phyloP scores from a whole-genome alignment of 2,888 invertebrate species.

The Synergus laeviventris region DNA sequence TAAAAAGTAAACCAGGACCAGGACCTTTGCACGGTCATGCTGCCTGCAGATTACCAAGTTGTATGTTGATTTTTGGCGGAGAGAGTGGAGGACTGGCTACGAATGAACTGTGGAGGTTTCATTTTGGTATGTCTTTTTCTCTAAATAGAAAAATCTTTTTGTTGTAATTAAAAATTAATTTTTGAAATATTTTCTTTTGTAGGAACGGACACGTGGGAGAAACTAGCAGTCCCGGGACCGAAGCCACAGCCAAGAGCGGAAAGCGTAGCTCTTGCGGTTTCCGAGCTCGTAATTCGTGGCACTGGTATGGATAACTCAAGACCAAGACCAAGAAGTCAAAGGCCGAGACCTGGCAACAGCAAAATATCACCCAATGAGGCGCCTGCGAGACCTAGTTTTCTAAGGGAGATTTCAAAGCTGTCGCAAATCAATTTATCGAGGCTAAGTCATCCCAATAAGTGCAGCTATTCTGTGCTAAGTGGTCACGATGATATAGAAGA shows the following conservation, averaged over 20 bases:
- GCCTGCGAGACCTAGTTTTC: slow-evolving; percentile 76
- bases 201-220: slow-evolving; percentile 88
- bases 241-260: slow-evolving; percentile 85
- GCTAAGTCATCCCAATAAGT: slow-evolving; percentile 80
- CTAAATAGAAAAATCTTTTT: background rate
- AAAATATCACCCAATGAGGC: slow-evolving; percentile 76
- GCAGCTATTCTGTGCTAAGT: slow-evolving; percentile 84
- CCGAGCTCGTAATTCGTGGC: slow-evolving; percentile 77
- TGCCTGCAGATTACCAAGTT: slow-evolving; percentile 85
- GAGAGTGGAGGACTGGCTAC: slow-evolving; percentile 84
- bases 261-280: slow-evolving; percentile 82
- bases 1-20: slow-evolving; percentile 82
- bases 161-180: background rate
- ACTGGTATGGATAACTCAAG: slow-evolving; percentile 66
- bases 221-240: slow-evolving; percentile 79
- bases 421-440: slow-evolving; percentile 84
- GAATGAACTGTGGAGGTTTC: slow-evolving; percentile 90
- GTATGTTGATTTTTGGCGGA: slow-evolving; percentile 89
- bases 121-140: slow-evolving; percentile 81
- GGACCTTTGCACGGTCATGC: slow-evolving; percentile 87
- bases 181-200: slow-evolving; percentile 17
- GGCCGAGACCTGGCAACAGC: slow-evolving; percentile 70
- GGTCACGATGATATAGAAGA: slow-evolving; percentile 83
- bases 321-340: slow-evolving; percentile 65
- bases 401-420: slow-evolving; percentile 84